Evolutionary conservation across 2,113 vertebrate genomes (phyloP), one percentile per base, ranked within the genome.

Genomic region (Motacilla alba): DNA sequence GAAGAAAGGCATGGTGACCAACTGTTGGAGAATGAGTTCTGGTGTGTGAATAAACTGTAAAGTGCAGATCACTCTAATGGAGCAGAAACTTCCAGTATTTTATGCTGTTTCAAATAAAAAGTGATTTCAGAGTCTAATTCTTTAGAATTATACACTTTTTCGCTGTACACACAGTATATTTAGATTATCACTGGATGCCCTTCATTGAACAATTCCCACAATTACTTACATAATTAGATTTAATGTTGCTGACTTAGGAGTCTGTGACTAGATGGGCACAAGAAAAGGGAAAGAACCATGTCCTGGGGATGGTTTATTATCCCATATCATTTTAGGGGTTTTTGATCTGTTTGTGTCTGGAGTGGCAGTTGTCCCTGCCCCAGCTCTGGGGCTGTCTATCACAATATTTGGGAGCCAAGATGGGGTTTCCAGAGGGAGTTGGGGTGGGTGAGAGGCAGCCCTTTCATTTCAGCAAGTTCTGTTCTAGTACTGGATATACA

Each of bases 351-450:
- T 41, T 31, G 27, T 67, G 50, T 28, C 46, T 0, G 0, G 22
- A 31, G 46, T 33, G 35, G 28, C 1, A 3, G 56, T 28, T 62
- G n/a, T 20, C 20, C 31, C 19, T 3, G 2, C 19, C 60, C 26
- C 49, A 79, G 24, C 49, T 44, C 20, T 53, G 60, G 49, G 56
- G 14, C 33, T 53, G 0, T 44, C 17, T 28, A 1, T 66, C 15
- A 7, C 0, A 0, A 15, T 24, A 1, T 46, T 20, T 35, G 50
- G 26, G 26, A 55, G 26, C 39, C 39, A 19, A 5, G 49, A 41
- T 55, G 60, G 50, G 2, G 12, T 31, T 37, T 66, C 26, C 20
- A 14, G 20, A 31, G 50, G 39, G 21, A 24, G 20, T 4, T 66
- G 4, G 39, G 24, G 4, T 3, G 9, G 33, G 13, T 31, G 33